These are phyloP conservation scores for Phaedon cochleariae DNA, from an alignment of 2,888 invertebrate species.

Conservation along the genomic window DNA sequence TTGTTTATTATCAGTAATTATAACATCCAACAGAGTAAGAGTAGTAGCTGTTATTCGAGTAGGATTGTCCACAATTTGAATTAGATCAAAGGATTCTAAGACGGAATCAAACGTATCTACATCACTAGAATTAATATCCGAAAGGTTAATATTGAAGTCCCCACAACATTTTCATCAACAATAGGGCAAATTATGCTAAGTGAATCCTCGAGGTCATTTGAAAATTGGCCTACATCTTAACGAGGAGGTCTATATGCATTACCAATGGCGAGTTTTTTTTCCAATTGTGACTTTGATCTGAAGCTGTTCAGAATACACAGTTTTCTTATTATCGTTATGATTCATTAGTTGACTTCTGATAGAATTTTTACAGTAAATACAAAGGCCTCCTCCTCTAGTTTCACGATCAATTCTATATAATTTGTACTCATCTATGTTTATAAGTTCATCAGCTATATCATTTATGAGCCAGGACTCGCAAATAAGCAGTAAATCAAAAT, in stretches of 20 bases:
- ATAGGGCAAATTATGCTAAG: neutral
- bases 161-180: constrained; percentile 1
- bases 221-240: neutral
- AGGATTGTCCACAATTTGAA: neutral
- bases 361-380: neutral
- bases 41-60: neutral
- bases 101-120: neutral
- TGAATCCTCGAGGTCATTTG: too few species aligned
- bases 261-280: neutral
- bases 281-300: neutral
- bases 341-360: neutral
- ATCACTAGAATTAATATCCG: neutral
- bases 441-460: neutral
- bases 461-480: neutral
- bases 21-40: neutral
- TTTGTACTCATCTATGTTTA: neutral
- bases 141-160: neutral
- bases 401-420: neutral
- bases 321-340: neutral
- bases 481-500: neutral
- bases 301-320: neutral
- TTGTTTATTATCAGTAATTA: neutral
- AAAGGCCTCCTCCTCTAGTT: neutral
- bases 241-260: neutral
- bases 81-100: neutral